Conservation (phyloP, 2,797 vertebrate genomes). For the Peromyscus nudipes region DNA sequence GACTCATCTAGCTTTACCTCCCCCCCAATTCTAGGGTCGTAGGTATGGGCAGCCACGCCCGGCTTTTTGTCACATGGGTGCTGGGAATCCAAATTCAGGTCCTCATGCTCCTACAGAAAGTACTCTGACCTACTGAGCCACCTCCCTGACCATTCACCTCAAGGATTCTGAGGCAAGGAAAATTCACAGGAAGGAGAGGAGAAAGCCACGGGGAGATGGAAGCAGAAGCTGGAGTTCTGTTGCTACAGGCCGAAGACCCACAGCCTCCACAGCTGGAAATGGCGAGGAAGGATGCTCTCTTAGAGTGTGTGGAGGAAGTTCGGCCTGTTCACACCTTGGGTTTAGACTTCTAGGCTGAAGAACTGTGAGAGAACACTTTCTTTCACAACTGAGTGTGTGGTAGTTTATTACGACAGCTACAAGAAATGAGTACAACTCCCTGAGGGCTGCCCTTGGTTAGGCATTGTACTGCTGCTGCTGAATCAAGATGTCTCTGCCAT, state of each 20-base stretch:
- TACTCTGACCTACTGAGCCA: neutral
- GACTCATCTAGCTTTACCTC: neutral
- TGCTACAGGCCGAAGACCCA: neutral
- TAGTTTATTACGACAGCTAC: neutral
- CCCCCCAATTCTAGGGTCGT: too few relatives aligned
- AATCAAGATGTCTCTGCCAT: neutral
- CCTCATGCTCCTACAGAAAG: too few relatives aligned
- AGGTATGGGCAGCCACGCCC: too few relatives aligned
- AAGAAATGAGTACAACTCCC: neutral
- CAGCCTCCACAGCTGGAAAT: neutral
- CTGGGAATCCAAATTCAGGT: too few relatives aligned
- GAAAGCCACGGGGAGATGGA: neutral
- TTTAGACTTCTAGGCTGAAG: neutral
- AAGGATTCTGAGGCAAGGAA: neutral
- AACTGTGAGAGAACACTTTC: neutral
- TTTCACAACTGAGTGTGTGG: neutral
- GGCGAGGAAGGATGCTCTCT: neutral
- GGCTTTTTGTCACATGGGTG: neutral
- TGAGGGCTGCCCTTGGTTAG: neutral
- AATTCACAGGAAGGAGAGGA: neutral
- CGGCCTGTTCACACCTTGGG: neutral
- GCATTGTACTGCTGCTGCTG: neutral
- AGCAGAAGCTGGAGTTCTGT: too few relatives aligned
- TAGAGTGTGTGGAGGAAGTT: neutral
- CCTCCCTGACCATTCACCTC: neutral